Conservation (phyloP, 1,140 invertebrate species). For the Arion vulgaris region DNA sequence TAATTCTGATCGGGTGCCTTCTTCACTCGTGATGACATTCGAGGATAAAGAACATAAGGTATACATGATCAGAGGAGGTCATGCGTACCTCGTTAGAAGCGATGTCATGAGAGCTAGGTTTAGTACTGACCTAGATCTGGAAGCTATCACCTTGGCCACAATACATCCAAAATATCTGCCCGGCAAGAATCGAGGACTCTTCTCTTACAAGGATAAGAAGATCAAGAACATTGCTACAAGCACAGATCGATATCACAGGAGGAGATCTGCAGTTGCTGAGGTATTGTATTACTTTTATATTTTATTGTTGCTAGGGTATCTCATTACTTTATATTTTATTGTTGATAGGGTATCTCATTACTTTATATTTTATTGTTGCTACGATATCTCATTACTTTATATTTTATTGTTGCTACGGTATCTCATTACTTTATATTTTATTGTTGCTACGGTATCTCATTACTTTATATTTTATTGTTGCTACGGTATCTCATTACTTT, state of each 20-base stretch:
- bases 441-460: too few species aligned
- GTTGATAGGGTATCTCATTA: too few species aligned
- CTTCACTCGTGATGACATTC: not conserved
- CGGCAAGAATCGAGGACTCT: constrained; percentile 9
- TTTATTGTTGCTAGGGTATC: too few species aligned
- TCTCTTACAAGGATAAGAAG: constrained; percentile 46
- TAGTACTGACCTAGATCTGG: not conserved
- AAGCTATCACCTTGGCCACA: constrained; percentile 10
- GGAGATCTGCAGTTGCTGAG: constrained; percentile 58
- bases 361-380: too few species aligned
- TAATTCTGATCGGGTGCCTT: not conserved
- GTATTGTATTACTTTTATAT: constrained; percentile 43
- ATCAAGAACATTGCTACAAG: constrained; percentile 44
- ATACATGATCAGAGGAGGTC: constrained; percentile 12
- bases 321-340: too few species aligned
- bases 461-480: too few species aligned
- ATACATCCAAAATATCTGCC: constrained; percentile 32
- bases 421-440: too few species aligned
- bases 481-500: too few species aligned
- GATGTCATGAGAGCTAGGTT: not conserved
- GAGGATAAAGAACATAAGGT: constrained; percentile 4
- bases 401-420: too few species aligned
- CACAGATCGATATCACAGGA: constrained; percentile 46
- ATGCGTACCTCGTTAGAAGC: not conserved
- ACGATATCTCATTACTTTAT: too few species aligned